Percentiles rank a stretch among this genome's conserved stretches.
Conservation (phyloP, 2,797 vertebrate species). For the Hydrophis major region DNA sequence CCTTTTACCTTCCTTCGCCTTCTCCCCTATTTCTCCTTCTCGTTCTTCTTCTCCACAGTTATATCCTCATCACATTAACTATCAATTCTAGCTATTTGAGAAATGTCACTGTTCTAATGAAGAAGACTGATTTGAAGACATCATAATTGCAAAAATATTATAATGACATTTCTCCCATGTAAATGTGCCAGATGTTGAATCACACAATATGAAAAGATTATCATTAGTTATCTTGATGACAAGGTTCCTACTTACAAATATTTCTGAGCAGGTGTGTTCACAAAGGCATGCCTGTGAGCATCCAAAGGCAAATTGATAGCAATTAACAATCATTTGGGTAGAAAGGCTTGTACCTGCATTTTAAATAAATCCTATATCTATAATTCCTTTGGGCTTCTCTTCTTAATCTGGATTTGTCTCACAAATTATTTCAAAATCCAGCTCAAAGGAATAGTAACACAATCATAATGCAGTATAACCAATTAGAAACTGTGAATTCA, state of each 20-base stretch:
- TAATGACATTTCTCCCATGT: slow-evolving; percentile 44
- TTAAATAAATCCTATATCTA: background rate
- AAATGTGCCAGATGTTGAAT: slow-evolving; percentile 62
- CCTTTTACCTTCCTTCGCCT: background rate
- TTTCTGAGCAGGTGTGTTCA: slow-evolving; percentile 41
- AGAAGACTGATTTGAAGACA: background rate
- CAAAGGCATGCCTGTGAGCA: background rate
- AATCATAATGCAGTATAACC: background rate
- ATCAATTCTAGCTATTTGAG: background rate
- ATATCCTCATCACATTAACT: background rate
- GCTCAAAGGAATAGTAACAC: background rate
- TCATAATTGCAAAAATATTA: slow-evolving; percentile 40
- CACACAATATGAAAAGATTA: slow-evolving; percentile 36
- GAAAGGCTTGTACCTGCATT: background rate
- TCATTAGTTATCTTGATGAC: slow-evolving; percentile 57
- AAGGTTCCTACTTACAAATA: slow-evolving; percentile 48
- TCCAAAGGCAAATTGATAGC: background rate
- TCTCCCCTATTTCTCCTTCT: background rate
- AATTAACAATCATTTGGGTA: background rate
- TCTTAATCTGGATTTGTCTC: background rate
- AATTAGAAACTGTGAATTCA: background rate
- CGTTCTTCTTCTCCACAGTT: background rate
- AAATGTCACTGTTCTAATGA: background rate
- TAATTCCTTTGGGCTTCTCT: background rate
- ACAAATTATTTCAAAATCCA: background rate